phyloP scores from a whole-genome alignment of 2,113 vertebrate genomes.

The Neolamprologus ventralis region DNA sequence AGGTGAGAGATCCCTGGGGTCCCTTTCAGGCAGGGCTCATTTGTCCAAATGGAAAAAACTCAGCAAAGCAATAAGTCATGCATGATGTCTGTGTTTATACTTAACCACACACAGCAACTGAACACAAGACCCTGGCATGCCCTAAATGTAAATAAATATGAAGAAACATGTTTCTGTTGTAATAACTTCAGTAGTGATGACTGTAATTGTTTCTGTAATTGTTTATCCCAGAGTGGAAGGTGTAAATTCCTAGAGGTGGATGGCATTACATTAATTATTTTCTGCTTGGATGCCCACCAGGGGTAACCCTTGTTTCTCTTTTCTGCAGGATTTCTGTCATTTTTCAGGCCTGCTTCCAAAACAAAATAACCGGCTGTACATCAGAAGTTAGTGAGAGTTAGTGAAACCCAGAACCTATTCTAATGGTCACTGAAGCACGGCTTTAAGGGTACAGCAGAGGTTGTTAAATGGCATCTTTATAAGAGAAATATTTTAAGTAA shows the following conservation, averaged over 20 bases:
- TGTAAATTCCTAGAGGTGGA: neutral
- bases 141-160: conserved; percentile 4
- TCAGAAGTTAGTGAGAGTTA: neutral
- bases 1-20: conserved; percentile 17
- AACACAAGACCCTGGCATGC: neutral
- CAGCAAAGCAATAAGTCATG: conserved; percentile 33
- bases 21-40: neutral
- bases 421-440: neutral
- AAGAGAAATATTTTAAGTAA: neutral
- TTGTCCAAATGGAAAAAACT: conserved; percentile 29
- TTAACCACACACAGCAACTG: conserved; percentile 3
- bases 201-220: neutral
- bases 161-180: neutral
- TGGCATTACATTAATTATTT: neutral
- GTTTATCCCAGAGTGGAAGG: neutral
- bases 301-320: neutral
- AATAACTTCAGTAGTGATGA: conserved; percentile 13
- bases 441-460: neutral
- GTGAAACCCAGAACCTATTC: neutral
- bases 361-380: neutral
- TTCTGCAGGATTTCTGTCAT: neutral
- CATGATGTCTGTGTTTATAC: conserved; percentile 16
- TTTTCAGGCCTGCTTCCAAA: neutral
- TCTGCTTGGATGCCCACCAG: neutral
- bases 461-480: neutral